Evolutionary conservation across 2,888 invertebrate genomes (phyloP).

Genomic region (Amphipoea lucens): DNA sequence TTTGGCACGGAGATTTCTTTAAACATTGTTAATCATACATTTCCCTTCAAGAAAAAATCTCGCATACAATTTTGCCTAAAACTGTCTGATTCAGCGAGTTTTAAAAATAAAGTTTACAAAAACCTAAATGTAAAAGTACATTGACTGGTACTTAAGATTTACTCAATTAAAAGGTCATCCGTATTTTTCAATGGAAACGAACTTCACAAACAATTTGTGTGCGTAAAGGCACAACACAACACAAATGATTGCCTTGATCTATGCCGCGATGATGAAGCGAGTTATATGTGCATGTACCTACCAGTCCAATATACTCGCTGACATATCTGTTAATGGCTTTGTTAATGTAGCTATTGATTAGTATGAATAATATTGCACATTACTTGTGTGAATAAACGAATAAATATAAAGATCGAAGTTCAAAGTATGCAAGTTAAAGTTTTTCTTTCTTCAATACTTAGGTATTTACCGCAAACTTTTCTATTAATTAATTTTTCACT

Average conservation of each 20-base stretch:
- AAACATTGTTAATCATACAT: not conserved
- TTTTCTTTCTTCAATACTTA: not conserved
- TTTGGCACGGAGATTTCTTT: slow-evolving; percentile 16
- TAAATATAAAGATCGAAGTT: slow-evolving; percentile 12
- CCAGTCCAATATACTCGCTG: slow-evolving; percentile 16
- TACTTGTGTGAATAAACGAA: not conserved
- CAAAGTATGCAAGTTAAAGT: slow-evolving; percentile 20
- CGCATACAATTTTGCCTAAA: not conserved
- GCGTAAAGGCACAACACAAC: slow-evolving; percentile 48
- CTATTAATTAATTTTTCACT: too few relatives aligned
- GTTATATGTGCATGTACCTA: slow-evolving; percentile 43
- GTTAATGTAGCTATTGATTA: slow-evolving; percentile 39
- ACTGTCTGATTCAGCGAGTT: too few relatives aligned
- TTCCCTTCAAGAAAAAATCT: not conserved
- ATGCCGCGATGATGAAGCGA: slow-evolving; percentile 67
- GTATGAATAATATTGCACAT: slow-evolving; percentile 28
- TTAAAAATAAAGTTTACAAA: not conserved
- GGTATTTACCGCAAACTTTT: not conserved
- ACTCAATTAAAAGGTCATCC: slow-evolving; percentile 40
- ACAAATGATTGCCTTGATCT: slow-evolving; percentile 77
- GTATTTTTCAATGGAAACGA: slow-evolving; percentile 60
- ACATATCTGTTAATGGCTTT: slow-evolving; percentile 40
- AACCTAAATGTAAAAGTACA: not conserved
- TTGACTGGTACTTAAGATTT: slow-evolving; percentile 22
- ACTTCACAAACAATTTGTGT: slow-evolving; percentile 54